Evolutionary conservation across 2,888 invertebrate species (phyloP).

Genomic region (Pollenia angustigena): DNA sequence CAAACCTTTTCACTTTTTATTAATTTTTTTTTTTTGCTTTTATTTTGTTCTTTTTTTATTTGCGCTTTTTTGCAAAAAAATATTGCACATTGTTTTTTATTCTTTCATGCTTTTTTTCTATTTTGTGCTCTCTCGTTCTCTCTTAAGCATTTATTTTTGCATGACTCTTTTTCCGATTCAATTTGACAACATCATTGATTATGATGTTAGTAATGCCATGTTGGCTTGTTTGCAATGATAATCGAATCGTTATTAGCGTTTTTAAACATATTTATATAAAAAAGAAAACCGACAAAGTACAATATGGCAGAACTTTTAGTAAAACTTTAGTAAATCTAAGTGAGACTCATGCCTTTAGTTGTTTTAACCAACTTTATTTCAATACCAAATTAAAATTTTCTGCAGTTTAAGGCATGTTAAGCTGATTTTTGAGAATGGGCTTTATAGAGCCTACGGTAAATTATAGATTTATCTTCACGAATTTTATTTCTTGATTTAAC

Average conservation of each 20-base stretch:
- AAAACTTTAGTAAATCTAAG: too few species aligned
- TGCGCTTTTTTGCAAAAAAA: constrained; percentile 55
- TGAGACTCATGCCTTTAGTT: too few species aligned
- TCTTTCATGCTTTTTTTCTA: not conserved
- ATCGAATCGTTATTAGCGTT: not conserved
- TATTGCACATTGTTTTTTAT: constrained; percentile 55
- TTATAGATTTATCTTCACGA: too few species aligned
- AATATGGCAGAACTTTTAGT: too few species aligned
- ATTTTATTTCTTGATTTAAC: too few species aligned
- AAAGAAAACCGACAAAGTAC: too few species aligned
- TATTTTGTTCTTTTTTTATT: constrained; percentile 18
- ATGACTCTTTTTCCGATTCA: constrained; percentile 42
- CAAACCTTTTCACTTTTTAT: constrained; percentile 71
- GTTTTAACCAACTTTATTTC: too few species aligned
- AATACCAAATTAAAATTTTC: too few species aligned
- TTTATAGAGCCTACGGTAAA: too few species aligned
- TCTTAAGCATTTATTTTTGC: not conserved
- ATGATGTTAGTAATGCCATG: constrained; percentile 16
- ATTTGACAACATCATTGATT: constrained; percentile 39
- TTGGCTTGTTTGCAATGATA: not conserved
- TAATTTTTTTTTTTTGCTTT: constrained; percentile 22
- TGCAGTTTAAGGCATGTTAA: too few species aligned
- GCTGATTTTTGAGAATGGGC: too few species aligned
- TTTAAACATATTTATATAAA: not conserved
- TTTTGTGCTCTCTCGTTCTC: not conserved